phyloP scores from a whole-genome alignment of 64 coral and sea anemone genomes.

The Stichodactyla helianthus region DNA sequence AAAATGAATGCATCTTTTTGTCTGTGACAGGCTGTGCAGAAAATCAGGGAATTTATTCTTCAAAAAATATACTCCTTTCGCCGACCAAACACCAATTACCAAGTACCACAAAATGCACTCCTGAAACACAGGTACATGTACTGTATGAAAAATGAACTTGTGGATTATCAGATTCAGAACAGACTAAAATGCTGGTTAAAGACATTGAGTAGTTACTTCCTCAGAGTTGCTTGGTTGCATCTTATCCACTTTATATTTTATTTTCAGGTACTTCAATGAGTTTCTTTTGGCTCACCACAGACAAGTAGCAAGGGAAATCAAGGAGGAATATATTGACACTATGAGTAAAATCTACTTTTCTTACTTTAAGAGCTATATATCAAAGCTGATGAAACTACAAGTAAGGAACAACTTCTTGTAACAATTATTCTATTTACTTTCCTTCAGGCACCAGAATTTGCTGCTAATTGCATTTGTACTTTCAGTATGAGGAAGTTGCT shows the following conservation, averaged over 20 bases:
- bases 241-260: no score
- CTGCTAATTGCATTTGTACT: background rate
- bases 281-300: constrained; percentile 91
- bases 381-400: constrained; percentile 85
- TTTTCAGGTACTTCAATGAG: constrained; percentile 91
- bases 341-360: constrained; percentile 99
- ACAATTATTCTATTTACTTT: background rate
- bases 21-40: constrained; percentile 86
- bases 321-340: constrained; percentile 90
- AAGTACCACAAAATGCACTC: constrained; percentile 95
- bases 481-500: constrained; percentile 72
- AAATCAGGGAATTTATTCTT: constrained; percentile 83
- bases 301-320: constrained; percentile 93
- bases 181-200: no score
- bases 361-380: constrained; percentile 92
- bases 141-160: no score
- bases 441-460: background rate
- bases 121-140: constrained; percentile 64
- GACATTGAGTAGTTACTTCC: background rate
- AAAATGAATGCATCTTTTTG: background rate
- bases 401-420: background rate
- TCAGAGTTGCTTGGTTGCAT: no score
- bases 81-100: constrained; percentile 92
- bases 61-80: constrained; percentile 92
- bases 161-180: no score